Conservation (phyloP, 2,888 invertebrate species). For the Chrysina gloriosa region DNA sequence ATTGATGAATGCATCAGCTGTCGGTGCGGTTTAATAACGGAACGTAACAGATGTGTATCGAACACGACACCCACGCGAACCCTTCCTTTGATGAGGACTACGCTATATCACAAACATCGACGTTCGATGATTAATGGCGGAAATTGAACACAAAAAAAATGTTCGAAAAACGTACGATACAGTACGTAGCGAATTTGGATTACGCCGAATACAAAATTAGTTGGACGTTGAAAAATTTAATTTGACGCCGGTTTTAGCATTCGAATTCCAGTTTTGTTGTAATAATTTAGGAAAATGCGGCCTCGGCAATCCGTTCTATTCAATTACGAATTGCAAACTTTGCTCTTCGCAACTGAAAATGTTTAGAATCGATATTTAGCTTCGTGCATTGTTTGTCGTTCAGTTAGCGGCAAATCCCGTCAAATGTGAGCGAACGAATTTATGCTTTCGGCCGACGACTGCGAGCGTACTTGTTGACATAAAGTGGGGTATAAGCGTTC, state of each 20-base stretch:
- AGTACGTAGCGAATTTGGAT: too few species aligned
- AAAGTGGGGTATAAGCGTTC: neutral
- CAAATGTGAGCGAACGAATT: neutral
- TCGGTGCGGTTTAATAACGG: conserved; percentile 15
- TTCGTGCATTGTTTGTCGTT: conserved; percentile 2
- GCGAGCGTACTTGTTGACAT: neutral
- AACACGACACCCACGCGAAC: neutral
- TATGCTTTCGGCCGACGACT: neutral
- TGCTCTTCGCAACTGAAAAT: neutral
- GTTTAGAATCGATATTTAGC: neutral
- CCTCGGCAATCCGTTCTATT: too few species aligned
- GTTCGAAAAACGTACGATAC: too few species aligned
- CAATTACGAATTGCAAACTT: neutral
- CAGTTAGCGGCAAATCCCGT: neutral
- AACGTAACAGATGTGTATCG: conserved; percentile 13
- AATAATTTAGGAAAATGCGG: too few species aligned
- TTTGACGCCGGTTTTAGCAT: too few species aligned
- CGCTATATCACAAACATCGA: neutral
- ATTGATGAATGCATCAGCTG: conserved; percentile 24
- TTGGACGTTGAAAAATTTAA: too few species aligned
- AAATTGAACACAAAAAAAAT: neutral
- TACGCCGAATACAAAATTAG: too few species aligned
- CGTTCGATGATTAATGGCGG: neutral
- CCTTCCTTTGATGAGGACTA: neutral
- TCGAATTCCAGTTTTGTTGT: too few species aligned